Conservation (phyloP, 64 coral and sea anemone genomes). For the Pachyseris speciosa region DNA sequence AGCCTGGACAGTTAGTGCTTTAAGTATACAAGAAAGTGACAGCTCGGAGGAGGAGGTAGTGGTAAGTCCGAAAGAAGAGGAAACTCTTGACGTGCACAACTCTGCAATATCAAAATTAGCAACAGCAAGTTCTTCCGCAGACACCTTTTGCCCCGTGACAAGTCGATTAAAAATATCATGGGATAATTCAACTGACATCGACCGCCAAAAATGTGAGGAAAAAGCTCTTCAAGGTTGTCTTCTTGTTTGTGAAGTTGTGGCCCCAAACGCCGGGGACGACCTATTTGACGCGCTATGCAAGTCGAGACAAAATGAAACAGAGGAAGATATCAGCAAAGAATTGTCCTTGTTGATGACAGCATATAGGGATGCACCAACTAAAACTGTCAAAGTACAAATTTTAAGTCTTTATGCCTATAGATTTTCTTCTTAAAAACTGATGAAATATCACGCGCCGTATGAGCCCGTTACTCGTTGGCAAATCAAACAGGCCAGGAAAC, state of each 20-base stretch:
- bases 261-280: slow-evolving; percentile 48
- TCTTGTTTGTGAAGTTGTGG: slow-evolving; percentile 59
- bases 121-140: background rate
- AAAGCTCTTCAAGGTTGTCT: slow-evolving; percentile 60
- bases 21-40: background rate
- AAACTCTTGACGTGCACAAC: slow-evolving; percentile 11
- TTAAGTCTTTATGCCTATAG: slow-evolving; percentile 69
- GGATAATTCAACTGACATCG: background rate
- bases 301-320: background rate
- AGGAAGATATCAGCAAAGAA: background rate
- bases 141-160: background rate
- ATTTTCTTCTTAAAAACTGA: slow-evolving; percentile 47
- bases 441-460: slow-evolving; percentile 34
- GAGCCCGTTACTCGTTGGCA: slow-evolving; percentile 43
- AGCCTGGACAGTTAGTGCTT: slow-evolving; percentile 27
- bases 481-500: slow-evolving; percentile 63
- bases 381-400: slow-evolving; percentile 66
- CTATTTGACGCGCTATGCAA: slow-evolving; percentile 32
- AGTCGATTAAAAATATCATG: slow-evolving; percentile 31
- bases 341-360: slow-evolving; percentile 50
- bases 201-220: slow-evolving; percentile 1
- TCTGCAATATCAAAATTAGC: too few relatives aligned
- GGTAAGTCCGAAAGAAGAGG: background rate
- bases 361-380: slow-evolving; percentile 61
- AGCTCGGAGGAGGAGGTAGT: background rate